phyloP scores from a whole-genome alignment of 2,797 vertebrate species.

The Columba guinea region DNA sequence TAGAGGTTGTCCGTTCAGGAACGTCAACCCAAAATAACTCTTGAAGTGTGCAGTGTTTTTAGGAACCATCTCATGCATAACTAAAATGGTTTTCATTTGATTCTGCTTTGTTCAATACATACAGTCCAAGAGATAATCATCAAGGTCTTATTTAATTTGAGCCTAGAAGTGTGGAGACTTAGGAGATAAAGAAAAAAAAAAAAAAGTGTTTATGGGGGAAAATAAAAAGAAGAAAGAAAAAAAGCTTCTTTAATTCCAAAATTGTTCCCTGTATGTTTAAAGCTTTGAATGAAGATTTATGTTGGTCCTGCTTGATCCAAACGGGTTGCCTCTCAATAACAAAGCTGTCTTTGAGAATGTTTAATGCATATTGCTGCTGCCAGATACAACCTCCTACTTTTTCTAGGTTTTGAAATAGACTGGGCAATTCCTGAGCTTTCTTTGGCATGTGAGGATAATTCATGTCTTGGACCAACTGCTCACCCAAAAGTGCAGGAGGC shows the following conservation, averaged over 20 bases:
- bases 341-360: conserved; percentile 59
- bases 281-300: conserved; percentile 42
- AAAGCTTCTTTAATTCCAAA: background rate
- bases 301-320: conserved; percentile 22
- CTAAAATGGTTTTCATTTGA: background rate
- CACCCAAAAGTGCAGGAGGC: background rate
- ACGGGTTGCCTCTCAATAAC: conserved; percentile 26
- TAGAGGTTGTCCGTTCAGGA: background rate
- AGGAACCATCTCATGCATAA: background rate
- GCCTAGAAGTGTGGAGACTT: background rate
- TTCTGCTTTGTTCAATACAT: background rate
- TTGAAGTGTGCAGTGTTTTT: background rate
- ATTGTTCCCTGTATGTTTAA: background rate
- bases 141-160: background rate
- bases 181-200: background rate
- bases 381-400: conserved; percentile 56
- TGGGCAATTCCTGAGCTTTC: conserved; percentile 62
- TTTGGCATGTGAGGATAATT: conserved; percentile 61
- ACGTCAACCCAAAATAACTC: background rate
- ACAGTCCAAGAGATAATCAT: background rate
- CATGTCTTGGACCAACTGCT: background rate
- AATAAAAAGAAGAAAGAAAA: background rate
- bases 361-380: conserved; percentile 50
- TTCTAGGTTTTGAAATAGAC: conserved; percentile 55
- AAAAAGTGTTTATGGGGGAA: background rate